Percentiles rank a stretch among this genome's conserved stretches.
Evolutionary conservation across 2,888 invertebrate genomes (phyloP).

Genomic region (Toxonevra muliebris): DNA sequence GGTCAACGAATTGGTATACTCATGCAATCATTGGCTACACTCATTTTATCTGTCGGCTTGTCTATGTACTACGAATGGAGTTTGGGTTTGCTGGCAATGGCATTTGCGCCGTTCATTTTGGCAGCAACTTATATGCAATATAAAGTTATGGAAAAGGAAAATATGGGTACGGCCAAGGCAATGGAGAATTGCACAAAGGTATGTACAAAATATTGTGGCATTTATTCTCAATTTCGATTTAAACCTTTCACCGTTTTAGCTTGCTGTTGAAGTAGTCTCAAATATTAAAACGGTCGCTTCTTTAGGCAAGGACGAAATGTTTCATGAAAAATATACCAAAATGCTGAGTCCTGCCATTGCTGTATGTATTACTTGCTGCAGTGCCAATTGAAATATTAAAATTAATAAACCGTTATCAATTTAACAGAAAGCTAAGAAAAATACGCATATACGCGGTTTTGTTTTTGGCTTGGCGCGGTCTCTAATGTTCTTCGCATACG

Average conservation of each 20-base stretch:
- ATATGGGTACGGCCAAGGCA: slow-evolving; percentile 73
- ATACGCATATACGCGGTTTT: slow-evolving; percentile 74
- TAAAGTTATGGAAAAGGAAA: slow-evolving; percentile 73
- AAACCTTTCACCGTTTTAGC: slow-evolving; percentile 60
- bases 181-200: slow-evolving; percentile 80
- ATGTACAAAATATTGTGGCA: slow-evolving; percentile 34
- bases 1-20: slow-evolving; percentile 83
- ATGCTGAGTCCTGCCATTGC: slow-evolving; percentile 71
- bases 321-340: slow-evolving; percentile 71
- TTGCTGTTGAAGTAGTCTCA: slow-evolving; percentile 81
- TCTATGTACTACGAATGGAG: slow-evolving; percentile 79
- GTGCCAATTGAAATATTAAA: too few species aligned
- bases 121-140: slow-evolving; percentile 75
- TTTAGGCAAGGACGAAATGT: slow-evolving; percentile 75
- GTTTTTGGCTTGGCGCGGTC: slow-evolving; percentile 79
- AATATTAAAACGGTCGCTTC: slow-evolving; percentile 82
- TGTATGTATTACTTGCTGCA: slow-evolving; percentile 41
- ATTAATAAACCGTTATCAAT: neutral
- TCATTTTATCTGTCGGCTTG: slow-evolving; percentile 72
- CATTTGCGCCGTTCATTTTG: slow-evolving; percentile 78
- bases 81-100: slow-evolving; percentile 76
- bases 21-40: slow-evolving; percentile 76
- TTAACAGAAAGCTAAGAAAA: slow-evolving; percentile 66
- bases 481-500: slow-evolving; percentile 77
- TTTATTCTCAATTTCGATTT: neutral